A percentile compares a stretch with the other conserved stretches of the same genome.
These are phyloP conservation scores for Rynchops niger DNA, from an alignment of 2,113 vertebrate genomes.

Conservation along the genomic window DNA sequence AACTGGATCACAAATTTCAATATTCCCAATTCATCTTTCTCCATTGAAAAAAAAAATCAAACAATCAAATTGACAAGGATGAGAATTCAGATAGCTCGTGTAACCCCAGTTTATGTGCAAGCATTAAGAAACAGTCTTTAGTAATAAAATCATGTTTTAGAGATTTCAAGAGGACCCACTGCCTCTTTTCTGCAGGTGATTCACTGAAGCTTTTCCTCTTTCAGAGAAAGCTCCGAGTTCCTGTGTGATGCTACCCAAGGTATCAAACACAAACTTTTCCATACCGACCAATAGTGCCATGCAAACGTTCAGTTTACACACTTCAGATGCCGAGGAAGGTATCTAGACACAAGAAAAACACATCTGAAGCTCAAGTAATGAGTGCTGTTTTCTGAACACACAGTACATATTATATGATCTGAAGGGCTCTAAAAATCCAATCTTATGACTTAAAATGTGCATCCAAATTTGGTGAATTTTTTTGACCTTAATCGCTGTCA, in stretches of 20 bases:
- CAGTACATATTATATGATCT: neutral
- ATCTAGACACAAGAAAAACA: neutral
- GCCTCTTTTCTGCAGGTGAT: neutral
- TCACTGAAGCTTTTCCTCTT: neutral
- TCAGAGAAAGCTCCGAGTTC: neutral
- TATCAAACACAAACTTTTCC: neutral
- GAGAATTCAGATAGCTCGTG: neutral
- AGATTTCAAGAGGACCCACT: neutral
- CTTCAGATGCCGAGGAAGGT: neutral
- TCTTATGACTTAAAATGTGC: neutral
- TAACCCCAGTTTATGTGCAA: neutral
- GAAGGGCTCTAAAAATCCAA: neutral
- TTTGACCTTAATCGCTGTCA: constrained; percentile 44
- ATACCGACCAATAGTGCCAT: accelerated
- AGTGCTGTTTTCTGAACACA: neutral
- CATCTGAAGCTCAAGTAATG: neutral
- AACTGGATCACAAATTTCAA: neutral
- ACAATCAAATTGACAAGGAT: neutral
- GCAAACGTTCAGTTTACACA: neutral
- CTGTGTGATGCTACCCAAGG: neutral
- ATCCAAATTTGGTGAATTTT: constrained; percentile 32
- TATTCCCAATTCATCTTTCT: neutral
- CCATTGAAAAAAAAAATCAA: neutral
- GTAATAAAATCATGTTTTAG: neutral
- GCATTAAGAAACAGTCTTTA: neutral